phyloP scores from a whole-genome alignment of 2,113 vertebrate species.

The Smithornis capensis region DNA sequence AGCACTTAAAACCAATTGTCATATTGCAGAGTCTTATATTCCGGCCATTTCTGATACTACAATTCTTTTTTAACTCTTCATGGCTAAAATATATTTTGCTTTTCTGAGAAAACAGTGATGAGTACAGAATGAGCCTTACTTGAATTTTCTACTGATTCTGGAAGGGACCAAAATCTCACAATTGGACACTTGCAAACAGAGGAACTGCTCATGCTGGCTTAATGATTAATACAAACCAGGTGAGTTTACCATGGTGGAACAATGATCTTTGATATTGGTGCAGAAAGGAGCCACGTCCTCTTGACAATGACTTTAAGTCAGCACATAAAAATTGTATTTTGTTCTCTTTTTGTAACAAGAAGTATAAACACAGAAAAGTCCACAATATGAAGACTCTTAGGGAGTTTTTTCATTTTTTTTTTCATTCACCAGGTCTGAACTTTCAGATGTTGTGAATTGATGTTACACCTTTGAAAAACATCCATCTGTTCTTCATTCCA shows the following conservation, averaged over 20 bases:
- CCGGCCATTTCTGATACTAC: neutral
- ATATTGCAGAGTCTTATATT: neutral
- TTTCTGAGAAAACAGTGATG: neutral
- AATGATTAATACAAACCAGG: neutral
- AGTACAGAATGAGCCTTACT: neutral
- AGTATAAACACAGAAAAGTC: neutral
- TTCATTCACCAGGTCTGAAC: neutral
- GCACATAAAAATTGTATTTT: neutral
- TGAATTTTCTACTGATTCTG: neutral
- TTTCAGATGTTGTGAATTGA: neutral
- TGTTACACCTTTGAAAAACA: neutral
- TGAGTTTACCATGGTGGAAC: neutral
- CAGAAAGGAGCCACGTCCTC: neutral
- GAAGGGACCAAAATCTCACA: neutral
- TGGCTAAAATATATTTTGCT: neutral
- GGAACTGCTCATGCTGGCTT: neutral
- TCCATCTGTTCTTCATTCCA: neutral
- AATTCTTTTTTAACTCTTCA: neutral
- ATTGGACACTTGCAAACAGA: neutral
- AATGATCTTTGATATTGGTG: neutral
- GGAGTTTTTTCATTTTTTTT: neutral
- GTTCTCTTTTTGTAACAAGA: neutral
- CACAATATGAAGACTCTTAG: neutral
- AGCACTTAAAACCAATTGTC: constrained; percentile 11
- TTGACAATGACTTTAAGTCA: neutral